Base-by-base conservation (phyloP, 2,797 vertebrate species). In the Aldrovandia affinis region DNA sequence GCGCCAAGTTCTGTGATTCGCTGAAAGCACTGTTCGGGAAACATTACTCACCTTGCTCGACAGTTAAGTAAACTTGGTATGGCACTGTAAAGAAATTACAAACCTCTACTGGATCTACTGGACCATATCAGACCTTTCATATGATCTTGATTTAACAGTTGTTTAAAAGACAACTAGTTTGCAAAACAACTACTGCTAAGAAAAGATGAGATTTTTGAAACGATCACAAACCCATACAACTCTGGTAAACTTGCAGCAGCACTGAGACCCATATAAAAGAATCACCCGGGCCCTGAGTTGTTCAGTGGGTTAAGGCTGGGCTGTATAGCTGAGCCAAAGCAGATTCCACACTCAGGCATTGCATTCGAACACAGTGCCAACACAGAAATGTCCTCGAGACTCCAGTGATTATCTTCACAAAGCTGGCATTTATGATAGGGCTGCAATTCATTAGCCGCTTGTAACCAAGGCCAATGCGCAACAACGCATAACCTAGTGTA, bases 21-120 rank as follows among this genome's bases (percentile, higher is more conserved):
- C 88, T 89, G 87, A 86, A 86, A 87, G 88, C 89, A 90, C 84
- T 86, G 87, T 87, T 88, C 87, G 87, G n/a, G 86, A 89, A 92
- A 92, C 87, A 85, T 88, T 89, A 90, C 91, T 94, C 15, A 14
- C 10, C 18, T 36, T 90, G 75, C 82, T 3, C 39, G 90, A 87
- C 78, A 83, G 88, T 57, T 82, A 65, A 42, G 68, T 59, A 73
- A 68, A 87, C 85, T 88, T 85, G 81, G 87, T 88, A 89, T 89
- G 89, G 92, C 89, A 90, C 89, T 88, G 88, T 90, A 83, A 85
- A 90, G 91, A 88, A 81, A 50, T 42, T 33, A 20, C 39, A 44
- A 73, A 42, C 33, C 30, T 7, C 36, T 42, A 25, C 42, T n/a
- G 9, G 30, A 28, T 65, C 7, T 39, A 73, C 39, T 73, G 61